Conservation (phyloP, 2,888 invertebrate species). For the Monochamus alternatus region DNA sequence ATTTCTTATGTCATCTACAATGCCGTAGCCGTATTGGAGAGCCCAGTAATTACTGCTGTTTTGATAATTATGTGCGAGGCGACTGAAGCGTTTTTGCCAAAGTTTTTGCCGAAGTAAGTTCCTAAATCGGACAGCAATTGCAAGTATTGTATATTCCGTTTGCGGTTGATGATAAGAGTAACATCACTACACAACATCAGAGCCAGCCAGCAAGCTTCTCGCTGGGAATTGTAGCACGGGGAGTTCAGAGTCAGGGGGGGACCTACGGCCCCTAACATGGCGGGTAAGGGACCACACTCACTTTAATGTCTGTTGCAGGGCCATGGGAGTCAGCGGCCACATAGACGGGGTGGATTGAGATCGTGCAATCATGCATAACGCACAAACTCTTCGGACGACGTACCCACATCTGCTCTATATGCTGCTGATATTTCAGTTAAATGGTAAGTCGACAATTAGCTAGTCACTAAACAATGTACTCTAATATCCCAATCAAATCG, state of each 20-base stretch:
- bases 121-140: slow-evolving; percentile 39
- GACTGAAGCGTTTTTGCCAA: neutral
- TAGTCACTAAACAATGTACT: slow-evolving; percentile 28
- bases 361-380: slow-evolving; percentile 67
- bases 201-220: slow-evolving; percentile 48
- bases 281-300: slow-evolving; percentile 48
- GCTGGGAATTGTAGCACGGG: slow-evolving; percentile 48
- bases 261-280: slow-evolving; percentile 28
- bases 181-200: slow-evolving; percentile 55
- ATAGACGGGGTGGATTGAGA: slow-evolving; percentile 69
- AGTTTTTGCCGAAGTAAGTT: neutral
- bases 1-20: too few relatives aligned
- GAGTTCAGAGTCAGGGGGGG: slow-evolving; percentile 49
- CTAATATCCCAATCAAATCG: too few relatives aligned
- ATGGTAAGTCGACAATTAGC: slow-evolving; percentile 60
- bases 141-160: slow-evolving; percentile 66
- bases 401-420: slow-evolving; percentile 63
- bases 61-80: neutral
- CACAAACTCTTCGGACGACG: slow-evolving; percentile 61
- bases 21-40: too few relatives aligned
- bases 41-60: neutral
- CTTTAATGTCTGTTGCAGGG: slow-evolving; percentile 66
- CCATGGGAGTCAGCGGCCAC: slow-evolving; percentile 67
- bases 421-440: slow-evolving; percentile 63
- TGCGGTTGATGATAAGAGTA: slow-evolving; percentile 66